Evolutionary conservation across 2,888 invertebrate species (phyloP).

Genomic region (Diabrotica balteata): DNA sequence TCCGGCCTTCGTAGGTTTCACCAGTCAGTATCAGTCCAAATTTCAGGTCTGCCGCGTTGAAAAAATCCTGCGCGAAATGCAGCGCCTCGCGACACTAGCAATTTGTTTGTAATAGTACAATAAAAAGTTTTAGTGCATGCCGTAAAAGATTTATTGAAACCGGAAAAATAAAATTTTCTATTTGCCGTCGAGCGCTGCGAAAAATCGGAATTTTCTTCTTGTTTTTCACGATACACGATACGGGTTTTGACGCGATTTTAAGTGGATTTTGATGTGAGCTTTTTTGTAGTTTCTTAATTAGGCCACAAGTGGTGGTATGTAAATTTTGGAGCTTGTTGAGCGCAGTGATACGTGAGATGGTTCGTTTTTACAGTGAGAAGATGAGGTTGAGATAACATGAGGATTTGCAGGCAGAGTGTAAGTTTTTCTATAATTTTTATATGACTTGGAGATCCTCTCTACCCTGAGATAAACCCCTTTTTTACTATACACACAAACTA

Average conservation of each 20-base stretch:
- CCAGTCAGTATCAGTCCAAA: conserved; percentile 48
- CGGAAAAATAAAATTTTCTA: conserved; percentile 20
- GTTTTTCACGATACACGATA: conserved; percentile 13
- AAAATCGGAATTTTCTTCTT: not conserved
- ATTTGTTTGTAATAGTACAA: conserved; percentile 22
- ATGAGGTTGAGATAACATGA: conserved; percentile 51
- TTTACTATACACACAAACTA: too few relatives aligned
- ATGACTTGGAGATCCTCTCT: too few relatives aligned
- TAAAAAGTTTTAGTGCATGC: conserved; percentile 25
- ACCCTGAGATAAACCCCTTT: too few relatives aligned
- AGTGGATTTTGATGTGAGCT: conserved; percentile 22
- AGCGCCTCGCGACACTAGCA: conserved; percentile 33
- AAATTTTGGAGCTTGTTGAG: conserved; percentile 32
- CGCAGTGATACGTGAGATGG: conserved; percentile 29
- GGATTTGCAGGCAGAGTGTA: conserved; percentile 51
- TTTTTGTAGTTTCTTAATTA: conserved; percentile 15
- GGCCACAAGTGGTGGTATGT: conserved; percentile 33
- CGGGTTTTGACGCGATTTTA: conserved; percentile 4
- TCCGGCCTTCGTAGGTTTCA: conserved; percentile 46
- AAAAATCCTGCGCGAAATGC: conserved; percentile 44
- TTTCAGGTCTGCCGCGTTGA: conserved; percentile 34
- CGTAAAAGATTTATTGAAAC: conserved; percentile 33
- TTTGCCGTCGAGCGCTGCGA: conserved; percentile 9
- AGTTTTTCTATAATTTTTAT: conserved; percentile 32
- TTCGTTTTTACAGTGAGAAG: conserved; percentile 38